Evolutionary conservation across 2,113 vertebrate species (phyloP).

Genomic region (Corythaixoides concolor): DNA sequence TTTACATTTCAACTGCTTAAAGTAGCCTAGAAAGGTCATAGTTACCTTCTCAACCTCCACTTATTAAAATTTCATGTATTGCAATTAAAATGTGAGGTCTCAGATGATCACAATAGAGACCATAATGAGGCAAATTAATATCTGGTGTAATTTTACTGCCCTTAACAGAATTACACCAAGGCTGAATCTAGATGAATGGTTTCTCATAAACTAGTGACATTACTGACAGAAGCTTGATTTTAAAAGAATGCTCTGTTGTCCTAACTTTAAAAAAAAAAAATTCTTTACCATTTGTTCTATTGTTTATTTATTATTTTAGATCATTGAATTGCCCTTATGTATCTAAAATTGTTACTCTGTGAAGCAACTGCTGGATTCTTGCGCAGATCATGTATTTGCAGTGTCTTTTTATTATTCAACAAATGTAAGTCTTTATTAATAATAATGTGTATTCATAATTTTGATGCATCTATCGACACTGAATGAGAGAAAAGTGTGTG

Average conservation of each 20-base stretch:
- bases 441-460: not conserved
- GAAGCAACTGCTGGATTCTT: not conserved
- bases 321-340: accelerated
- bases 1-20: not conserved
- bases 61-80: conserved; percentile 10
- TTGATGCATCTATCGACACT: not conserved
- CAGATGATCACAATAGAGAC: not conserved
- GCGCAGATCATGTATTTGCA: not conserved
- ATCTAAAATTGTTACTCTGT: not conserved
- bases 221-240: not conserved
- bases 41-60: not conserved
- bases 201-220: not conserved
- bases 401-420: not conserved
- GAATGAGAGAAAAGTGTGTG: accelerated
- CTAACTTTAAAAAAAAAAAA: not conserved
- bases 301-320: not conserved
- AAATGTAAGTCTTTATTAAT: not conserved
- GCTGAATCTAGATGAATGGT: not conserved
- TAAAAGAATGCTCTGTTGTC: not conserved
- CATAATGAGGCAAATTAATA: not conserved
- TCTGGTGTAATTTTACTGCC: not conserved
- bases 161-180: not conserved
- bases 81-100: conserved; percentile 1
- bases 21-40: not conserved
- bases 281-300: not conserved